A percentile compares a stretch with the other conserved stretches of the same genome.
These are phyloP conservation scores for Poeciliopsis occidentalis DNA, from an alignment of 2,113 vertebrate species.

Conservation along the genomic window DNA sequence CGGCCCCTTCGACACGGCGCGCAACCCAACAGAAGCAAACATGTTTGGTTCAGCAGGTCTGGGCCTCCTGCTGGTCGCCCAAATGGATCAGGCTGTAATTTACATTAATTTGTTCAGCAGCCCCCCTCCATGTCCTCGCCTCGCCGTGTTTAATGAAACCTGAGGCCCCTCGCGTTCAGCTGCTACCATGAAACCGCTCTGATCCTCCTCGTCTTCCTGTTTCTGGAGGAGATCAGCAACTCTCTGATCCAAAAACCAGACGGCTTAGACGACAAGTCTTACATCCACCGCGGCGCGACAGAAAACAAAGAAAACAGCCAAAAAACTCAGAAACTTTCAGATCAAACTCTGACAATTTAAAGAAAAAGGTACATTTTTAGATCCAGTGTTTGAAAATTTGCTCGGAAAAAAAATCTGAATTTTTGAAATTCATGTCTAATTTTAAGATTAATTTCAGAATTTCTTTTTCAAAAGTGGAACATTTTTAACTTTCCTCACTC, in stretches of 20 bases:
- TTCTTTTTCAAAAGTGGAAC: too few relatives aligned
- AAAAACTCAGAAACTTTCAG: too few relatives aligned
- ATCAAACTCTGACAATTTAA: too few relatives aligned
- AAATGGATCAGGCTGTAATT: conserved; percentile 24
- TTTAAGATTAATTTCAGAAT: too few relatives aligned
- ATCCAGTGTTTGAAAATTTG: too few relatives aligned
- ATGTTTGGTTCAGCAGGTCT: conserved; percentile 17
- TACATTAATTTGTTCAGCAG: conserved; percentile 9
- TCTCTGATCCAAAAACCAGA: conserved; percentile 9
- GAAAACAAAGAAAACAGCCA: too few relatives aligned
- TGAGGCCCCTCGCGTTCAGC: conserved; percentile 21
- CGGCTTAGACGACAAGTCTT: neutral
- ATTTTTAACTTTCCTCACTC: too few relatives aligned
- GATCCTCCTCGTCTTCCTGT: conserved; percentile 33
- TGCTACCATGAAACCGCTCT: conserved; percentile 22
- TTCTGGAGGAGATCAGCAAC: conserved; percentile 11
- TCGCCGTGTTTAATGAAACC: conserved; percentile 27
- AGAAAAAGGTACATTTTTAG: too few relatives aligned
- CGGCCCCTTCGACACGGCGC: conserved; percentile 34
- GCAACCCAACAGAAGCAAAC: conserved; percentile 45
- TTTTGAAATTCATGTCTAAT: too few relatives aligned
- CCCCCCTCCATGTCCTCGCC: neutral
- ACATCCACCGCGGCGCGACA: neutral
- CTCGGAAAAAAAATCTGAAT: too few relatives aligned
- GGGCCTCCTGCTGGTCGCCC: conserved; percentile 19